Conservation (phyloP, 1,140 invertebrate genomes). For the Drosophila rufa region DNA sequence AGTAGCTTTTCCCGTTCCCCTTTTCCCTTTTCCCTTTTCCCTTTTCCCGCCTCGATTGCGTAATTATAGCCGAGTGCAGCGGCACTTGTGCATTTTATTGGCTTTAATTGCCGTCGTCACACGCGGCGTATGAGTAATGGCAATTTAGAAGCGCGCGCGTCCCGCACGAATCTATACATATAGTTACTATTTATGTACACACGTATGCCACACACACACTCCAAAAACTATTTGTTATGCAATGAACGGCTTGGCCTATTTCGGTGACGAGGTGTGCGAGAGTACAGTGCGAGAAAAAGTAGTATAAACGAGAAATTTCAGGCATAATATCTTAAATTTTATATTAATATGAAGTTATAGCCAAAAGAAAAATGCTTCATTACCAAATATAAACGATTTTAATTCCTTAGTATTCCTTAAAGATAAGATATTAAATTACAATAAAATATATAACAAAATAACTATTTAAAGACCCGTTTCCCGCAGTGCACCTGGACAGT, state of each 20-base stretch:
- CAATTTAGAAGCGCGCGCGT: constrained; percentile 36
- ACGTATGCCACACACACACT: constrained; percentile 28
- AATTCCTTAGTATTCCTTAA: no score
- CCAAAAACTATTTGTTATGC: constrained; percentile 58
- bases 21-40: not conserved
- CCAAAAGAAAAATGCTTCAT: no score
- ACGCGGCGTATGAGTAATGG: constrained; percentile 70
- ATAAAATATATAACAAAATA: not conserved
- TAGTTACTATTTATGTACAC: not conserved
- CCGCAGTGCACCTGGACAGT: constrained; percentile 1
- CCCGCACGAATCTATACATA: constrained; percentile 3
- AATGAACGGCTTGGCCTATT: constrained; percentile 51
- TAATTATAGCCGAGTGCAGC: constrained; percentile 61
- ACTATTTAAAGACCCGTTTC: not conserved
- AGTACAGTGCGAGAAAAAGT: constrained; percentile 7
- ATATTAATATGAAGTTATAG: no score
- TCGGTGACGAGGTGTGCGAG: constrained; percentile 7
- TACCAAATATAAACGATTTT: no score
- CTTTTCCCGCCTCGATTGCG: not conserved
- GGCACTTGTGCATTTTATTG: constrained; percentile 72
- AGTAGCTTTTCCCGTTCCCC: not conserved
- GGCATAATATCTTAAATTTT: not conserved
- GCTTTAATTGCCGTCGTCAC: constrained; percentile 45
- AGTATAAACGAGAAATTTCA: no score
- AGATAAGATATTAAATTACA: no score